A percentile compares a stretch with the other conserved stretches of the same genome.
phyloP scores from a whole-genome alignment of 2,888 invertebrate species.

The Drosophila eohydei region DNA sequence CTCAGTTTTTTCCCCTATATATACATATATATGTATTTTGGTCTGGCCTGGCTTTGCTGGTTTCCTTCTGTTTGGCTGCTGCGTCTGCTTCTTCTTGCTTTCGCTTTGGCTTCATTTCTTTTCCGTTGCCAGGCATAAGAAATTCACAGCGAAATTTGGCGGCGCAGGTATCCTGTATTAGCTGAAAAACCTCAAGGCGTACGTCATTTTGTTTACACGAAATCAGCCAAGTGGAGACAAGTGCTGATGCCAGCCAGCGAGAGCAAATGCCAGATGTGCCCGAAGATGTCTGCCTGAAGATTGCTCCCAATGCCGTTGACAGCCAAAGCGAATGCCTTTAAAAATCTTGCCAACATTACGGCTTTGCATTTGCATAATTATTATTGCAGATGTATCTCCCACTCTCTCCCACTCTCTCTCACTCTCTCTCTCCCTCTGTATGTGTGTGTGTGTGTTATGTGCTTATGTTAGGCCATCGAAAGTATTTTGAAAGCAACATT shows the following conservation, averaged over 20 bases:
- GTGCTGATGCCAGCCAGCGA: slow-evolving; percentile 20
- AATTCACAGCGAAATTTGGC: slow-evolving; percentile 34
- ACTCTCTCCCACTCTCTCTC: slow-evolving; percentile 15
- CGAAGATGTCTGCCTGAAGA: slow-evolving; percentile 3
- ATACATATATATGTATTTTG: not conserved
- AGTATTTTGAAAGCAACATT: slow-evolving; percentile 60
- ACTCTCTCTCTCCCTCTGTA: slow-evolving; percentile 17
- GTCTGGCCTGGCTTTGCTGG: slow-evolving; percentile 15
- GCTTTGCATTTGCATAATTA: slow-evolving; percentile 77
- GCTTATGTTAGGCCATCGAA: slow-evolving; percentile 16
- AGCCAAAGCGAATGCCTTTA: slow-evolving; percentile 30
- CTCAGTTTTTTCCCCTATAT: slow-evolving; percentile 37
- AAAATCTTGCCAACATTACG: slow-evolving; percentile 75
- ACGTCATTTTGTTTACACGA: slow-evolving; percentile 74
- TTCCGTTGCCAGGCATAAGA: slow-evolving; percentile 44
- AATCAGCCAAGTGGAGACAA: slow-evolving; percentile 64
- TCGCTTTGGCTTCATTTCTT: slow-evolving; percentile 43
- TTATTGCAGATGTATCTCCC: slow-evolving; percentile 46
- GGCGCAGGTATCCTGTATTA: slow-evolving; percentile 47
- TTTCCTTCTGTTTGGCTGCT: slow-evolving; percentile 28
- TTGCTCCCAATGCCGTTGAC: slow-evolving; percentile 7
- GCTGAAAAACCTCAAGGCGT: slow-evolving; percentile 65
- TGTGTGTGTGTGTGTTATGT: slow-evolving; percentile 18
- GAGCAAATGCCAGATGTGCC: not conserved
- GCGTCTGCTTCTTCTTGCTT: slow-evolving; percentile 7